Evolutionary conservation across 2,888 invertebrate species (phyloP), one percentile per base, ranked within the genome.

Genomic region (Microctonus aethiopoides): DNA sequence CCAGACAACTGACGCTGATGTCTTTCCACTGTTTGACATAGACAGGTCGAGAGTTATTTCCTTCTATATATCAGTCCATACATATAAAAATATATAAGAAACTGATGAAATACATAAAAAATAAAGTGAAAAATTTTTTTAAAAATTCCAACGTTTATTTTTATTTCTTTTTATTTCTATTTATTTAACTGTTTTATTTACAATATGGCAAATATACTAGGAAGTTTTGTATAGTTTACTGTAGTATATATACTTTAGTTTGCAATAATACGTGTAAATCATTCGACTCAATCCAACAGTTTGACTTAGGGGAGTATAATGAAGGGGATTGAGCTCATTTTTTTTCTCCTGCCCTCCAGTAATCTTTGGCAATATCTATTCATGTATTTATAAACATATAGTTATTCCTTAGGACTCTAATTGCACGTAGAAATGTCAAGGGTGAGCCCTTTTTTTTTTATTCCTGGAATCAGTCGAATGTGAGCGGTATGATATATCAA

Each of bases 1-100:
- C 67, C 54, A 41, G 36, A 56, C 61, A 52, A 56, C 70, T 72
- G 75, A 75, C 74, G 72, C 67, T 75, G 70, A 75, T 72, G 69
- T 67, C 65, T 68, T 72, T 72, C 70, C 61, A 63, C 61, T 65
- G 59, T 65, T 59, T 60, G 34, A 62, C 29, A n/a, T 62, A 39
- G 54, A 51, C 46, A 16, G 16, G 46, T 16, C 16, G 46, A 16
- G 20, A 16, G 16, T 16, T 46, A 46, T 46, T 46, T 9, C 20
- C 20, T n/a, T n/a, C n/a, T n/a, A n/a, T n/a, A n/a, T n/a, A n/a
- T n/a, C n/a, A n/a, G n/a, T n/a, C n/a, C n/a, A n/a, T n/a, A n/a
- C n/a, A n/a, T n/a, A n/a, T n/a, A n/a, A n/a, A n/a, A n/a, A n/a
- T n/a, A n/a, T n/a, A n/a, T n/a, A n/a, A n/a, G n/a, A n/a, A n/a